Conservation (phyloP, 1,140 invertebrate genomes). For the Artemia franciscana region DNA sequence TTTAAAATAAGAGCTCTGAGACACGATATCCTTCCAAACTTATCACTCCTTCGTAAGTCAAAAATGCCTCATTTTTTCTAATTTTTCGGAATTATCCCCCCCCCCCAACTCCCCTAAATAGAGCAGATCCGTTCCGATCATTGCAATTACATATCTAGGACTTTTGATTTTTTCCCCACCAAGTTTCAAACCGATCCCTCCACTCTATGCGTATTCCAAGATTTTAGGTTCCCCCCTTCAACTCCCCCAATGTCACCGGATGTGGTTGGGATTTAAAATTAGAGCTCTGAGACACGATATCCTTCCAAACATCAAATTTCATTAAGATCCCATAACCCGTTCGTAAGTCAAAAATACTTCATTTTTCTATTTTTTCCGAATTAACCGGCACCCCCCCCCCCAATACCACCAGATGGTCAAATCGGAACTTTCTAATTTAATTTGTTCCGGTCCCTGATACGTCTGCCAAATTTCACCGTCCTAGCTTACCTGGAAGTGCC, state of each 20-base stretch:
- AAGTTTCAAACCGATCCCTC: not conserved
- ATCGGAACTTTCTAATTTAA: not conserved
- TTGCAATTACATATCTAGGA: not conserved
- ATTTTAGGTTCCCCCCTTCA: not conserved
- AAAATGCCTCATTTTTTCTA: too few species aligned
- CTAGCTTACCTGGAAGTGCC: not conserved
- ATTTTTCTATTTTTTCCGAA: too few species aligned
- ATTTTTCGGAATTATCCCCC: too few species aligned
- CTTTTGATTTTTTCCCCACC: not conserved
- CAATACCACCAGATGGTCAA: not conserved
- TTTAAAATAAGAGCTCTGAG: too few species aligned
- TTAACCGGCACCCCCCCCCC: too few species aligned
- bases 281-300: not conserved
- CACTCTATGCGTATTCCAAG: not conserved
- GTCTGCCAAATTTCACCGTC: not conserved
- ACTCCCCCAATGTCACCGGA: not conserved
- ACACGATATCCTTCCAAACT: too few species aligned
- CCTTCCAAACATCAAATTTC: not conserved
- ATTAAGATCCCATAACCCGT: not conserved
- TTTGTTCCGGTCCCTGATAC: not conserved
- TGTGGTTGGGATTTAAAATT: not conserved
- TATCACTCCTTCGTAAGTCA: too few species aligned
- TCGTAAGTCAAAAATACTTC: not conserved
- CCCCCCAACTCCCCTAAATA: not conserved
- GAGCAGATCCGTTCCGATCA: not conserved